Conservation (phyloP, 2,888 invertebrate genomes). For the Drosophila yooni region DNA sequence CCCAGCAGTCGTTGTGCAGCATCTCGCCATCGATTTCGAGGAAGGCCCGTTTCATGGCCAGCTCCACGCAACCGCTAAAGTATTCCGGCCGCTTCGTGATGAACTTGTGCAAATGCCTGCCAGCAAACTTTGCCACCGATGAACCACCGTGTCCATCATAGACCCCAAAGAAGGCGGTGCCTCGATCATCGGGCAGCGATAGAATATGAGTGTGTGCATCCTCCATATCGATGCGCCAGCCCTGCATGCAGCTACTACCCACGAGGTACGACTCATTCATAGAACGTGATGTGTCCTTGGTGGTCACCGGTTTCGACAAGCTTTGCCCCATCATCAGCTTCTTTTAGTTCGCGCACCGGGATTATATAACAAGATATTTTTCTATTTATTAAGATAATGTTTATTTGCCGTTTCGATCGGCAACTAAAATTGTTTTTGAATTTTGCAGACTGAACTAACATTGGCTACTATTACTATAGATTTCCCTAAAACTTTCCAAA, state of each 20-base stretch:
- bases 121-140: slow-evolving; percentile 97
- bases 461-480: slow-evolving; percentile 39
- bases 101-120: slow-evolving; percentile 96
- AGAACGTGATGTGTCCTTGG: slow-evolving; percentile 93
- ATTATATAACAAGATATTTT: slow-evolving; percentile 1
- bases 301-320: slow-evolving; percentile 97
- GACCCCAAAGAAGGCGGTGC: slow-evolving; percentile 97
- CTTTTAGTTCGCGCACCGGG: background rate
- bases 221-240: slow-evolving; percentile 99
- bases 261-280: slow-evolving; percentile 89
- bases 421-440: slow-evolving; percentile 29
- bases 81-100: slow-evolving; percentile 94
- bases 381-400: slow-evolving; percentile 8
- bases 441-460: slow-evolving; percentile 37
- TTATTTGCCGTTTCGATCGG: slow-evolving; percentile 7
- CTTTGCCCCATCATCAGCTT: slow-evolving; percentile 94
- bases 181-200: slow-evolving; percentile 96
- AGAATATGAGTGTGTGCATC: slow-evolving; percentile 99
- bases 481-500: background rate
- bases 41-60: slow-evolving; percentile 94
- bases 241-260: slow-evolving; percentile 99
- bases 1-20: slow-evolving; percentile 93
- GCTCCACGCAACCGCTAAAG: slow-evolving; percentile 89
- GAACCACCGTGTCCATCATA: slow-evolving; percentile 92
- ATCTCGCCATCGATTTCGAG: slow-evolving; percentile 96